Evolutionary conservation across 2,113 vertebrate genomes (phyloP), one percentile per base, ranked within the genome.

Genomic region (Falco punctatus): DNA sequence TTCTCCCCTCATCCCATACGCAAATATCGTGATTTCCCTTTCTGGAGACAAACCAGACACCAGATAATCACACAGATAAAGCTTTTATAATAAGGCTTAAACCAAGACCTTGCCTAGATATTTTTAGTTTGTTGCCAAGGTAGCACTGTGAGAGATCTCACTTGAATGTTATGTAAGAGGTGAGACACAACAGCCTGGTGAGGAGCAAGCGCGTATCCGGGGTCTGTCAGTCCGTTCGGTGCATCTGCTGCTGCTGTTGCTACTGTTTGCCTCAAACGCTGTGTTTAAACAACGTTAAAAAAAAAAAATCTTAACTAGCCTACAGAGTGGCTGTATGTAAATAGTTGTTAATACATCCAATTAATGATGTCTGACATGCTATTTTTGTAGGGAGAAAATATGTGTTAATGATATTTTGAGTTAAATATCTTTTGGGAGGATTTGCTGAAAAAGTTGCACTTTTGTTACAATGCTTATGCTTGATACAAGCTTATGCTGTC

Each of bases 331-430:
- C 99, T 99, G 85, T 96, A 81, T 98, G 99, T 99, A 99, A 98
- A 99, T 99, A 99, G 97, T 98, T 98, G 99, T 99, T 99, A 98
- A 99, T 98, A 99, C 96, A 97, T 98, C 98, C 98, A 97, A 98
- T 98, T 97, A 98, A 98, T 98, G 97, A 98, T 98, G 98, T 99
- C 98, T 97, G 97, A 98, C 97, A 98, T 98, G 98, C 98, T 99
- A 98, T 99, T 99, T 99, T 99, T 99, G 98, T 99, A 99, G 98
- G 98, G 96, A 98, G 97, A 98, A 98, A 97, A 98, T 97, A 97
- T 4, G 93, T 97, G 98, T 97, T 98, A 97, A 98, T 98, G 97
- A 98, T 99, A 98, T 98, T 98, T 99, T 98, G 98, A 98, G 98
- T 99, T 98, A 97, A 98, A 96, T 97, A 97, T 95, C 97, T 98